Conservation (phyloP, 2,113 vertebrate species). For the Pampusana beccarii region DNA sequence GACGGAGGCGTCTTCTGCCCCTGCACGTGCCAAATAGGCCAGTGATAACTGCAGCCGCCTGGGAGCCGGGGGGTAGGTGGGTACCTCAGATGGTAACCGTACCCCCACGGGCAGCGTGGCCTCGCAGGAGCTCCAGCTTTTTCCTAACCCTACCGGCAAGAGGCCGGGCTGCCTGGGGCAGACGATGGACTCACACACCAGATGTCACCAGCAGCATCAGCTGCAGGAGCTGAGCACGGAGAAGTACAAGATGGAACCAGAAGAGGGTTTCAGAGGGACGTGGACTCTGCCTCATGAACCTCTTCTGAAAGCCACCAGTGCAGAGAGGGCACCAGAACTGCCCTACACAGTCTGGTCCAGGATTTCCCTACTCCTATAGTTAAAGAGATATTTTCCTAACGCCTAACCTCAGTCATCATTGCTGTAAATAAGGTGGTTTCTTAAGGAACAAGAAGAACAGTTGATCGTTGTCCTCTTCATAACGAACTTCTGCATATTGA, state of each 20-base stretch:
- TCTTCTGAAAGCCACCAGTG: not conserved
- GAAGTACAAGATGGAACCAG: not conserved
- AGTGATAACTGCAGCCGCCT: not conserved
- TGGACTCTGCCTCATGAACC: not conserved
- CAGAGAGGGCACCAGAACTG: not conserved
- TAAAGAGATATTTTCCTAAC: not conserved
- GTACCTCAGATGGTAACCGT: accelerated
- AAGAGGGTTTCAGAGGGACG: not conserved
- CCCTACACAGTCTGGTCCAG: not conserved
- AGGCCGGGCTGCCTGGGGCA: not conserved
- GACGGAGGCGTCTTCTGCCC: not conserved
- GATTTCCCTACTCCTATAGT: not conserved
- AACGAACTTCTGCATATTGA: not conserved
- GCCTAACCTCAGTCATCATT: not conserved
- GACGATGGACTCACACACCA: accelerated
- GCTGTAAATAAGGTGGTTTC: not conserved
- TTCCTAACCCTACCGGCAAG: not conserved
- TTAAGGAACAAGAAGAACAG: not conserved
- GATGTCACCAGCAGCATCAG: not conserved
- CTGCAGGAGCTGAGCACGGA: not conserved
- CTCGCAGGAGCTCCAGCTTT: not conserved
- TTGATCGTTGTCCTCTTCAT: not conserved
- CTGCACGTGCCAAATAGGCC: not conserved
- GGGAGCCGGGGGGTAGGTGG: accelerated
- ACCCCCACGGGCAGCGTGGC: accelerated